phyloP scores from a whole-genome alignment of 2,888 invertebrate species.

The Pocota personata region DNA sequence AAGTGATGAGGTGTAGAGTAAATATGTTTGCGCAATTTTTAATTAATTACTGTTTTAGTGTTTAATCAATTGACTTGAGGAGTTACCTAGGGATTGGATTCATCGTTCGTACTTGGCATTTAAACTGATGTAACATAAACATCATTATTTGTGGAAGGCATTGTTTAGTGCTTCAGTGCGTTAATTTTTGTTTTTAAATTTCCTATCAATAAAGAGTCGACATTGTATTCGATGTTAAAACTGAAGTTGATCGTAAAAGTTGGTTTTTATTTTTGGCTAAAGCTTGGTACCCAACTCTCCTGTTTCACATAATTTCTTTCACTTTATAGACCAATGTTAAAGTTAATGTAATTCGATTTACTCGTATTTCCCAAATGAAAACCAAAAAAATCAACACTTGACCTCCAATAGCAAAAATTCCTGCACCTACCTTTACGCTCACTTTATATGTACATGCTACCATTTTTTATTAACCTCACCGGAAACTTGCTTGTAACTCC shows the following conservation, averaged over 20 bases:
- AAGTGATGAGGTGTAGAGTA: background rate
- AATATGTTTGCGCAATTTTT: background rate
- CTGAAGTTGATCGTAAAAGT: too few species aligned
- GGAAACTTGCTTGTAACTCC: background rate
- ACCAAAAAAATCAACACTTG: background rate
- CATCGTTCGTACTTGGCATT: constrained; percentile 20
- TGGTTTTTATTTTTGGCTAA: too few species aligned
- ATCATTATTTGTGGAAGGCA: background rate
- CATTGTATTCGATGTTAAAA: too few species aligned
- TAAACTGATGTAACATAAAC: constrained; percentile 8
- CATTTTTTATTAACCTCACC: background rate
- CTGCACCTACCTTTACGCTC: background rate
- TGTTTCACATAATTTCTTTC: too few species aligned
- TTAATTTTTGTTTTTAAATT: too few species aligned
- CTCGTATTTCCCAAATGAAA: background rate
- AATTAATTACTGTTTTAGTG: constrained; percentile 42
- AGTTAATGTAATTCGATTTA: too few species aligned
- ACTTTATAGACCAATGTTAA: background rate
- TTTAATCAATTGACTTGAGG: background rate
- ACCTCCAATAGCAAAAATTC: background rate
- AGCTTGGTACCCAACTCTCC: too few species aligned
- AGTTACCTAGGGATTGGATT: background rate
- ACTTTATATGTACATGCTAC: background rate
- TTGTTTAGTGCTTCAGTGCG: background rate
- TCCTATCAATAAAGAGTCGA: too few species aligned